Evolutionary conservation across 2,888 invertebrate species (phyloP).

Genomic region (Caenorhabditis sp.): DNA sequence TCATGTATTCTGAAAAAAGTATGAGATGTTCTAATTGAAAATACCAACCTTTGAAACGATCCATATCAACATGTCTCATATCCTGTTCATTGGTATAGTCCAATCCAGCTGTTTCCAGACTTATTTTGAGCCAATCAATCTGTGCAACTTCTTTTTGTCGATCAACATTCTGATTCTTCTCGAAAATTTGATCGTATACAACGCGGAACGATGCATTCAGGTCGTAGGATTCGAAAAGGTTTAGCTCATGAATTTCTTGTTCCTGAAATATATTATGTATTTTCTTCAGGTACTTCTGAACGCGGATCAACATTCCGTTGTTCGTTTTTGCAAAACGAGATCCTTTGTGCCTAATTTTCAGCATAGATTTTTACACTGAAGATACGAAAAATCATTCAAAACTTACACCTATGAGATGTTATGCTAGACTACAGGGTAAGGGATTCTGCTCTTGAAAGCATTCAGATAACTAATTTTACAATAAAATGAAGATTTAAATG

Average conservation of each 20-base stretch:
- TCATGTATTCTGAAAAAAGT: slow-evolving; percentile 18
- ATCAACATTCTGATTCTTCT: slow-evolving; percentile 24
- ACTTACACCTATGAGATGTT: too few relatives aligned
- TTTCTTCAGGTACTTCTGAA: neutral
- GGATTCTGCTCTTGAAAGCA: too few relatives aligned
- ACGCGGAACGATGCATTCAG: slow-evolving; percentile 51
- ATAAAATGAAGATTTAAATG: too few relatives aligned
- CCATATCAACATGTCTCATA: slow-evolving; percentile 40
- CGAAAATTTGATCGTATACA: slow-evolving; percentile 57
- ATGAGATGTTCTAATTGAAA: neutral
- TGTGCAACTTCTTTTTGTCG: slow-evolving; percentile 49
- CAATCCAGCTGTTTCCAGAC: slow-evolving; percentile 53
- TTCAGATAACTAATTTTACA: too few relatives aligned
- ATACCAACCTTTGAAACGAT: slow-evolving; percentile 39
- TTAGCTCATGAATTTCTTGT: slow-evolving; percentile 41
- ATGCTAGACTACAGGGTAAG: too few relatives aligned
- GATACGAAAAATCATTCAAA: too few relatives aligned
- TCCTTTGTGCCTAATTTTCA: too few relatives aligned
- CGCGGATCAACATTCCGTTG: too few relatives aligned
- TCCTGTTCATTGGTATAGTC: slow-evolving; percentile 52
- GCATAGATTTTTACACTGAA: too few relatives aligned
- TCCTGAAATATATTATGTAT: slow-evolving; percentile 6
- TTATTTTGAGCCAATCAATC: slow-evolving; percentile 57
- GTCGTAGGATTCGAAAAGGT: slow-evolving; percentile 53
- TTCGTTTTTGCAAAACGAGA: too few relatives aligned